phyloP scores from a whole-genome alignment of 2,113 vertebrate species.

The Bombycilla garrulus region DNA sequence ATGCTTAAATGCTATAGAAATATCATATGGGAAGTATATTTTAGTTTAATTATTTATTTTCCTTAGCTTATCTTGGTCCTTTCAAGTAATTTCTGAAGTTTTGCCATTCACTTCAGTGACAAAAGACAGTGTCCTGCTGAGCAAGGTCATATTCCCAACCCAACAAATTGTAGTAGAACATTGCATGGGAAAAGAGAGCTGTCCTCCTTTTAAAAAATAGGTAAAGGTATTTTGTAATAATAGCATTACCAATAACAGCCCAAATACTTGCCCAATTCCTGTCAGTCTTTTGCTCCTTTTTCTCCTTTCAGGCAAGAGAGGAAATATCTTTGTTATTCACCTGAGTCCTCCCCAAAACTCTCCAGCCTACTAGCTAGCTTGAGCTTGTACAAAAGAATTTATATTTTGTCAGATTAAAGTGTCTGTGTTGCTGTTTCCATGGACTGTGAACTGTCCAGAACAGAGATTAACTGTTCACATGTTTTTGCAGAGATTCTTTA shows the following conservation, averaged over 20 bases:
- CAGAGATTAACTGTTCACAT: background rate
- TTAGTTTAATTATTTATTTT: background rate
- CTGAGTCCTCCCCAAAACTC: background rate
- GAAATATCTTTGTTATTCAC: background rate
- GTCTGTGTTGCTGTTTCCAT: background rate
- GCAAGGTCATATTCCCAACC: background rate
- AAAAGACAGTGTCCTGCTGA: background rate
- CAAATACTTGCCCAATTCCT: background rate
- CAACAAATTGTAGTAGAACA: background rate
- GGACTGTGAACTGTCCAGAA: background rate
- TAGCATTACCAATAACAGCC: background rate
- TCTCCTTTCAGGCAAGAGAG: background rate
- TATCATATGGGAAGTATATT: background rate
- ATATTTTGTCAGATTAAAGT: background rate
- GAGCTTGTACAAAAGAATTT: background rate
- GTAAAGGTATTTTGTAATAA: background rate
- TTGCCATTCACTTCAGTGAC: background rate
- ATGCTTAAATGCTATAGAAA: background rate
- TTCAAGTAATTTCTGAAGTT: background rate
- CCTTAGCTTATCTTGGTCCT: background rate
- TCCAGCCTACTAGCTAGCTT: background rate
- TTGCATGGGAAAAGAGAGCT: background rate
- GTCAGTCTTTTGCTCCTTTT: background rate
- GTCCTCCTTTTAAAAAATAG: background rate
- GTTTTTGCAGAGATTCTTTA: background rate